phyloP scores from a whole-genome alignment of 2,113 vertebrate genomes.

The Callithrix jacchus region DNA sequence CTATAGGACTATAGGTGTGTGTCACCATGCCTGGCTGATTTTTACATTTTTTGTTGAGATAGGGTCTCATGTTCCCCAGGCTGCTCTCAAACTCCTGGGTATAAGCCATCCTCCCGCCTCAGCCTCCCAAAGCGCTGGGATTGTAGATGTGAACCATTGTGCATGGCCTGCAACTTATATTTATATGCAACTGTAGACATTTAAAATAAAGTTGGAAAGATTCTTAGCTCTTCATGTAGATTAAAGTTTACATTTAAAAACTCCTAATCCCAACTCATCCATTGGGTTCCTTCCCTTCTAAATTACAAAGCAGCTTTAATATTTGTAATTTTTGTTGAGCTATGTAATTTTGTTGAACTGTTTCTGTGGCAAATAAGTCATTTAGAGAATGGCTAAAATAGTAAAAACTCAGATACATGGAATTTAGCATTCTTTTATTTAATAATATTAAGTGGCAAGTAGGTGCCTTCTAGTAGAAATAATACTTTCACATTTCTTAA shows the following conservation, averaged over 20 bases:
- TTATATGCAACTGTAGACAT: slow-evolving; percentile 25
- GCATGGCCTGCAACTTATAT: background rate
- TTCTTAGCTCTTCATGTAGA: background rate
- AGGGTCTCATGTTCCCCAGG: no score
- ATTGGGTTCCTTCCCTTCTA: background rate
- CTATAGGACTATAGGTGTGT: no score
- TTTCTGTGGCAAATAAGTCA: slow-evolving; percentile 17
- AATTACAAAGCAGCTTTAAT: background rate
- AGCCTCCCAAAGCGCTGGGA: no score
- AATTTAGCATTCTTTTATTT: slow-evolving; percentile 28
- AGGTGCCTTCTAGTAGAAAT: slow-evolving; percentile 7
- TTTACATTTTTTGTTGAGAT: no score
- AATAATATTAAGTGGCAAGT: background rate
- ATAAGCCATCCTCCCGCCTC: no score
- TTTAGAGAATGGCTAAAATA: slow-evolving; percentile 25
- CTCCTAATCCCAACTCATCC: background rate
- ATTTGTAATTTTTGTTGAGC: background rate
- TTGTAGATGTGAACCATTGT: no score
- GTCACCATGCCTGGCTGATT: no score
- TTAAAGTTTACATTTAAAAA: slow-evolving; percentile 35
- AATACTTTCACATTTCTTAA: background rate
- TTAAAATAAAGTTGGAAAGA: slow-evolving; percentile 42
- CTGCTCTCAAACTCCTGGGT: no score
- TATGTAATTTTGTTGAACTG: background rate
- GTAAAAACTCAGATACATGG: background rate